Conservation (phyloP, 2,113 vertebrate genomes). For the Prunella fulvescens region DNA sequence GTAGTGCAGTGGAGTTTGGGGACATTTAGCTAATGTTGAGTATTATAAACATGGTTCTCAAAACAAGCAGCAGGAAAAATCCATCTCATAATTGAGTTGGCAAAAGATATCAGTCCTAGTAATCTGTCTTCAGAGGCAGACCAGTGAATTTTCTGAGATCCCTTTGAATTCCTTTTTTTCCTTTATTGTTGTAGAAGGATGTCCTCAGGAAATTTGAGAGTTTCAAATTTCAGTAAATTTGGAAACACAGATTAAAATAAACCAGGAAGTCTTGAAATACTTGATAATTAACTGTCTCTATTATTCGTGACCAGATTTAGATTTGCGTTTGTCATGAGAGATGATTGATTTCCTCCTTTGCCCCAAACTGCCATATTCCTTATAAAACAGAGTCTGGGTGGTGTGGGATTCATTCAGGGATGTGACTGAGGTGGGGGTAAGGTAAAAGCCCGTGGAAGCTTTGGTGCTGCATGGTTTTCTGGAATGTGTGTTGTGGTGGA, state of each 20-base stretch:
- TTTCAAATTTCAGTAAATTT: background rate
- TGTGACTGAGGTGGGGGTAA: background rate
- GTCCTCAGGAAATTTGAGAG: background rate
- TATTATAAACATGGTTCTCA: background rate
- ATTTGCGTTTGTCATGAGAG: background rate
- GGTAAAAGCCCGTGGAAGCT: rapidly evolving
- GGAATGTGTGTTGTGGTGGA: background rate
- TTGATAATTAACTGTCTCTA: background rate
- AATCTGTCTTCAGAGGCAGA: background rate
- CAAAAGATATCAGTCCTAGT: rapidly evolving
- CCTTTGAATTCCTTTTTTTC: background rate
- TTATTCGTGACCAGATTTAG: background rate
- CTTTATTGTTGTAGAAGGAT: background rate
- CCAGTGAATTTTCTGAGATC: background rate
- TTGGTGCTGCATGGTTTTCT: background rate
- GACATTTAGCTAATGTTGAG: background rate
- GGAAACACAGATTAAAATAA: background rate
- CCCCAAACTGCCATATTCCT: background rate
- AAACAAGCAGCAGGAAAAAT: background rate
- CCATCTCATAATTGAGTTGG: background rate
- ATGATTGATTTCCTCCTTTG: background rate
- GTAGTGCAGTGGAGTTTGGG: background rate
- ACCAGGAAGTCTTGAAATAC: background rate
- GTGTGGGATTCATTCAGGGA: background rate
- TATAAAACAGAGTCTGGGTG: background rate